Conservation (phyloP, 2,113 vertebrate species). For the Oplegnathus fasciatus region DNA sequence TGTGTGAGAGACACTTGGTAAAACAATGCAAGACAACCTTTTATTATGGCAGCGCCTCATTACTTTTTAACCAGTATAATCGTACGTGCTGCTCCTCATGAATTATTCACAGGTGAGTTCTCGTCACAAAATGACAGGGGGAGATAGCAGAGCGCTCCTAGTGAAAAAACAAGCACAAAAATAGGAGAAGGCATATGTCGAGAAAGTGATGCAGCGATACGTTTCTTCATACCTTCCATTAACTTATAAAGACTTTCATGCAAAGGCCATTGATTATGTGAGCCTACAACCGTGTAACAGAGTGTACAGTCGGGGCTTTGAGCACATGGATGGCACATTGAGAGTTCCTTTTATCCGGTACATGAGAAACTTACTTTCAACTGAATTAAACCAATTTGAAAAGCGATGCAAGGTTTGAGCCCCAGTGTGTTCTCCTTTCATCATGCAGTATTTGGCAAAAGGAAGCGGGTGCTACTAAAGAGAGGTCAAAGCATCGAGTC, state of each 20-base stretch:
- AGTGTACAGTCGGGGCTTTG: conserved; percentile 22
- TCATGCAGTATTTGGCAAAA: conserved; percentile 46
- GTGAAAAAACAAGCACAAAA: conserved; percentile 65
- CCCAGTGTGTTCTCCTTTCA: conserved; percentile 37
- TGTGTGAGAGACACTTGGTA: conserved; percentile 77
- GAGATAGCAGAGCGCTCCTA: conserved; percentile 47
- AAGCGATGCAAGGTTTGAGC: conserved; percentile 29
- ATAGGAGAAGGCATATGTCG: conserved; percentile 54
- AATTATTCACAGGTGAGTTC: conserved; percentile 84
- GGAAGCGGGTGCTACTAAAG: conserved; percentile 24
- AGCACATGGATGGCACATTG: conserved; percentile 34
- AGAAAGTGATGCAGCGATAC: conserved; percentile 40
- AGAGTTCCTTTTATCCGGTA: conserved; percentile 37
- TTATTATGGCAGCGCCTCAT: conserved; percentile 82
- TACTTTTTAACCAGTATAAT: conserved; percentile 85
- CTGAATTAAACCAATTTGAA: conserved; percentile 48
- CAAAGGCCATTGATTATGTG: conserved; percentile 45
- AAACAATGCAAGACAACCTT: conserved; percentile 81
- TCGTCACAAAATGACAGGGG: conserved; percentile 75
- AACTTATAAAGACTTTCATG: conserved; percentile 39
- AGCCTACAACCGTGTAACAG: conserved; percentile 4
- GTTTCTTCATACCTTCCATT: conserved; percentile 47
- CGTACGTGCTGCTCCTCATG: conserved; percentile 78
- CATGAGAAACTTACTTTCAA: conserved; percentile 44
- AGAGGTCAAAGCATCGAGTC: conserved; percentile 54